Conservation (phyloP, 2,113 vertebrate genomes). For the Mirza zaza region DNA sequence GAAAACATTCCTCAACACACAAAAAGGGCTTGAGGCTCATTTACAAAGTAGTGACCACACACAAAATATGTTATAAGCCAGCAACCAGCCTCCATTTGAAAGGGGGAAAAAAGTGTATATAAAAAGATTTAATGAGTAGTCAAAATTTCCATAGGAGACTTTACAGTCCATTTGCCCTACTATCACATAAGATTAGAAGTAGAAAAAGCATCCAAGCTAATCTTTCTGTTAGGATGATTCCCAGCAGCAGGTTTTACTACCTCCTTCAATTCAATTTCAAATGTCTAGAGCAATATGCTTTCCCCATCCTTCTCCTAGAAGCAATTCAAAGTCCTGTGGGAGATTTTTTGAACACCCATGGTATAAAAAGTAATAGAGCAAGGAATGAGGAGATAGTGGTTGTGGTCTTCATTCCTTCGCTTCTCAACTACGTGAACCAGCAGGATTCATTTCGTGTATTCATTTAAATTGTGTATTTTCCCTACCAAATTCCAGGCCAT, state of each 20-base stretch:
- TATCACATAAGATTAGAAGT: not conserved
- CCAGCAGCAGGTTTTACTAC: not conserved
- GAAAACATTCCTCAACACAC: not conserved
- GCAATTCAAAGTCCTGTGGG: not conserved
- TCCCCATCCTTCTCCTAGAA: not conserved
- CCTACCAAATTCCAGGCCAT: not conserved
- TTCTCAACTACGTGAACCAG: not conserved
- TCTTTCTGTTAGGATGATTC: not conserved
- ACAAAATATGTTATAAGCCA: not conserved
- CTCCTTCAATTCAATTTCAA: not conserved
- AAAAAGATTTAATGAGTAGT: constrained; percentile 1
- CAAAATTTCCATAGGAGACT: not conserved
- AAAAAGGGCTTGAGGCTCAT: not conserved
- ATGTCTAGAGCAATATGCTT: not conserved
- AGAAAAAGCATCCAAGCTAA: not conserved
- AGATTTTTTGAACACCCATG: not conserved
- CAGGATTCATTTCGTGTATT: not conserved
- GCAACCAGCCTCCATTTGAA: not conserved
- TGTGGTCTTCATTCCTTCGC: not conserved
- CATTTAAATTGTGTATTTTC: not conserved
- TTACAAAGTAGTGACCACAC: not conserved
- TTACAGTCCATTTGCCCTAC: not conserved
- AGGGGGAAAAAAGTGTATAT: not conserved
- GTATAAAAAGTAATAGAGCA: not conserved
- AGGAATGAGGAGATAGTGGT: not conserved